These are phyloP conservation scores for Austrolebias charrua DNA, from an alignment of 2,797 vertebrate species.

Conservation along the genomic window DNA sequence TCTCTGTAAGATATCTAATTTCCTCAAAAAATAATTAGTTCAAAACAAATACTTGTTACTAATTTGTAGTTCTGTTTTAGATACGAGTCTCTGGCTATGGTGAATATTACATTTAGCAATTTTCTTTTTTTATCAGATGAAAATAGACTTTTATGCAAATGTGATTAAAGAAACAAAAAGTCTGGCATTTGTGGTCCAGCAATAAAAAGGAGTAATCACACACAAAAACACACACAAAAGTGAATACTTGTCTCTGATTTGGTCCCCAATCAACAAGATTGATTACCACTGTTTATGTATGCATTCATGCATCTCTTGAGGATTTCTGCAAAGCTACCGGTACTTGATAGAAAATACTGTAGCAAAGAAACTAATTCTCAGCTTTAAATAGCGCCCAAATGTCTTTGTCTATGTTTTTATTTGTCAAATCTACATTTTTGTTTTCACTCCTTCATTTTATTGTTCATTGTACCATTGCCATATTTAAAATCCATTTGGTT, in stretches of 20 bases:
- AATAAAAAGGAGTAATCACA: constrained; percentile 20
- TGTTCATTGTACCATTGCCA: constrained; percentile 8
- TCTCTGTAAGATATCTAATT: too few relatives aligned
- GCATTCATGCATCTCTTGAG: background rate
- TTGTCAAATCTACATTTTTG: background rate
- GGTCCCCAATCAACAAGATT: constrained; percentile 47
- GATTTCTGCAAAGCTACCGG: constrained; percentile 17
- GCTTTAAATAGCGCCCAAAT: background rate
- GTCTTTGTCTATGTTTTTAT: background rate
- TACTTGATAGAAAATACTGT: constrained; percentile 31
- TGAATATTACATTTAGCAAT: constrained; percentile 21
- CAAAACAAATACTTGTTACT: too few relatives aligned
- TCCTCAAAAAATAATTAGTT: too few relatives aligned
- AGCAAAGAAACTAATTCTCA: constrained; percentile 13
- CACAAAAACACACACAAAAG: constrained; percentile 20
- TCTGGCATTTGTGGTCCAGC: constrained; percentile 23
- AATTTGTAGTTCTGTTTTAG: background rate
- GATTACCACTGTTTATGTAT: constrained; percentile 20
- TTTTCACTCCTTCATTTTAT: background rate
- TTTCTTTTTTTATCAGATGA: background rate
- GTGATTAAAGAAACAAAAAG: constrained; percentile 35
- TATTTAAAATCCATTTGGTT: constrained; percentile 6
- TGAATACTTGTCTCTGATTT: constrained; percentile 37
- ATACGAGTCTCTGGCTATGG: too few relatives aligned
- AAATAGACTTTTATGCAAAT: constrained; percentile 25